phyloP scores from a whole-genome alignment of 1,140 invertebrate species.

The Trichonephila clavata region DNA sequence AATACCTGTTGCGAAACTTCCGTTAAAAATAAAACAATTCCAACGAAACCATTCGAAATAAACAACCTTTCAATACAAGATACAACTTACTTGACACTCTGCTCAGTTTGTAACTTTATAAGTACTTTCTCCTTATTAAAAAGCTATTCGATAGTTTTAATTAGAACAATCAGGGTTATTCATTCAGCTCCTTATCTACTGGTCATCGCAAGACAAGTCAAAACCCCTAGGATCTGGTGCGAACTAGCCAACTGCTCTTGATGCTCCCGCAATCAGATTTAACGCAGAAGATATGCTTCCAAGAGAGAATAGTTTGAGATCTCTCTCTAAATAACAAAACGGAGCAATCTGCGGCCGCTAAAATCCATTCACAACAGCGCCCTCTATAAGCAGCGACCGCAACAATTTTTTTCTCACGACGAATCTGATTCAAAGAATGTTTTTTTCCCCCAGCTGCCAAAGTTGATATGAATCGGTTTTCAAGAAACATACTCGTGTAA shows the following conservation, averaged over 20 bases:
- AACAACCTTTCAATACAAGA: conserved; percentile 5
- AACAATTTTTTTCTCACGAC: not conserved
- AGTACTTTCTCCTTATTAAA: not conserved
- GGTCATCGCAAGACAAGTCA: not conserved
- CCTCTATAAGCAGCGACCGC: conserved; percentile 30
- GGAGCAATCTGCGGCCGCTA: not conserved
- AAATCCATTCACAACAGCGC: conserved; percentile 3
- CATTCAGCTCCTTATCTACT: not conserved
- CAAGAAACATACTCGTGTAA: not conserved
- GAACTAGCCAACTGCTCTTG: conserved; percentile 23
- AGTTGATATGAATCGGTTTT: not conserved
- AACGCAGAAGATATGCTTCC: not conserved
- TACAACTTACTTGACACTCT: not conserved
- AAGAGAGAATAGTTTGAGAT: conserved; percentile 7
- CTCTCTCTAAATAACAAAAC: conserved; percentile 6
- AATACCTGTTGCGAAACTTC: not conserved
- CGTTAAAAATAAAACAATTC: not conserved
- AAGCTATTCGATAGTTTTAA: conserved; percentile 12
- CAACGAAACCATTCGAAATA: not conserved
- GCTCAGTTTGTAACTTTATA: not conserved
- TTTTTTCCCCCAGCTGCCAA: not conserved
- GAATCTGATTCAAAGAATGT: conserved; percentile 31
- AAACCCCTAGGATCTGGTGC: not conserved
- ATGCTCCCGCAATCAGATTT: not conserved
- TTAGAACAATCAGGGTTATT: conserved; percentile 5